Percentiles rank a stretch among this genome's conserved stretches.
These are phyloP conservation scores for Galbula dea DNA, from an alignment of 2,113 vertebrate genomes.

Conservation along the genomic window DNA sequence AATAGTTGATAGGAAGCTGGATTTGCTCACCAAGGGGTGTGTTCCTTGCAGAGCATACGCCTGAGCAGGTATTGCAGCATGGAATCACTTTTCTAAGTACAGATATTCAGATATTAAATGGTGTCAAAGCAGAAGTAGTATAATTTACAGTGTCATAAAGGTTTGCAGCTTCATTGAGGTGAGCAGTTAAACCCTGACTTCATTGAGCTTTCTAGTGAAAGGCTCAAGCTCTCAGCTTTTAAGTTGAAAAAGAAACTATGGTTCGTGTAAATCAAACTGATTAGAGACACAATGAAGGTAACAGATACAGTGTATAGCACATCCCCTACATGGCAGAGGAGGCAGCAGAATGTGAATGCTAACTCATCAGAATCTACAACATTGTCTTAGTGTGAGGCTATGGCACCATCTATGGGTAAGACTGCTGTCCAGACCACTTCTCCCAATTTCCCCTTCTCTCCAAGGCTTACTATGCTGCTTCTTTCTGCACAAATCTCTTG, in stretches of 20 bases:
- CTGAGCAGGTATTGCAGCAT: not conserved
- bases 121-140: not conserved
- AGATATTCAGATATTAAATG: not conserved
- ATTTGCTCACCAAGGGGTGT: not conserved
- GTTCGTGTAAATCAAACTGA: not conserved
- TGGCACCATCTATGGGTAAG: not conserved
- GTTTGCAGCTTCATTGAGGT: not conserved
- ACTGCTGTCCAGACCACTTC: not conserved
- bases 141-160: rapidly evolving
- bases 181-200: not conserved
- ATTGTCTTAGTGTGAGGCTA: not conserved
- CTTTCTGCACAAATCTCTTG: not conserved
- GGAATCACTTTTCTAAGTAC: not conserved
- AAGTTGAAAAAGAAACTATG: not conserved
- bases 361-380: rapidly evolving
- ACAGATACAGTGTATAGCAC: not conserved
- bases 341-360: rapidly evolving
- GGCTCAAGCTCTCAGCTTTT: not conserved
- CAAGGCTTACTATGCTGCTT: not conserved
- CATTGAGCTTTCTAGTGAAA: not conserved
- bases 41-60: not conserved
- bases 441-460: rapidly evolving
- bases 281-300: too few species aligned
- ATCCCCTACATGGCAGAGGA: not conserved
- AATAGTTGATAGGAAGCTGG: not conserved